Percentiles rank a stretch among this genome's conserved stretches.
Evolutionary conservation across 92 coral and sea anemone species (phyloP).

Genomic region (Epizoanthus rinbou): DNA sequence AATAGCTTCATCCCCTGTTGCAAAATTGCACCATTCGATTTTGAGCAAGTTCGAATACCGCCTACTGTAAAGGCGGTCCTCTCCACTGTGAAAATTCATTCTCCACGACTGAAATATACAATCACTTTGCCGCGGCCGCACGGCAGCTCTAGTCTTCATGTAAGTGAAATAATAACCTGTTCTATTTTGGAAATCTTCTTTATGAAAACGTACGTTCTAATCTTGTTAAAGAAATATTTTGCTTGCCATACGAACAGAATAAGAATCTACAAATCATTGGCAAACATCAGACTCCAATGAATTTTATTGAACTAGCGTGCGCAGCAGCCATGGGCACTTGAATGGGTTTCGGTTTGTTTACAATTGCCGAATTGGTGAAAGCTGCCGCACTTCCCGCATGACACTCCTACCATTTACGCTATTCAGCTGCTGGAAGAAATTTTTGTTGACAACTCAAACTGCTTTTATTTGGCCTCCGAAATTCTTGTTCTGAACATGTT

Average conservation of each 20-base stretch:
- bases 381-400: not conserved
- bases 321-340: slow-evolving; percentile 26
- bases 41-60: no score
- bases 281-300: no score
- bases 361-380: slow-evolving; percentile 33
- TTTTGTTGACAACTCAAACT: not conserved
- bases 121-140: not conserved
- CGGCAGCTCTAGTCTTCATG: slow-evolving; percentile 39
- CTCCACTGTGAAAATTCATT: no score
- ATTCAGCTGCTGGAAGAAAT: not conserved
- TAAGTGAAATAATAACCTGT: not conserved
- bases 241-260: no score
- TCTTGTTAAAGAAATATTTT: no score
- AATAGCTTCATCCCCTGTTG: no score
- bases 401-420: no score
- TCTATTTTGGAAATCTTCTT: not conserved
- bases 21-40: no score
- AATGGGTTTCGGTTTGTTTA: slow-evolving; percentile 55
- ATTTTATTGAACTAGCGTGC: slow-evolving; percentile 3
- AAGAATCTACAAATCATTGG: no score
- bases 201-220: no score
- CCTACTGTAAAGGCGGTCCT: no score
- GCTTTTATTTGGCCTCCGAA: not conserved
- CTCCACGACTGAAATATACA: not conserved
- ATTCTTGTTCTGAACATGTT: not conserved